Percentiles rank a stretch among this genome's conserved stretches.
These are phyloP conservation scores for Anthoscopus minutus DNA, from an alignment of 2,113 vertebrate genomes.

Conservation along the genomic window DNA sequence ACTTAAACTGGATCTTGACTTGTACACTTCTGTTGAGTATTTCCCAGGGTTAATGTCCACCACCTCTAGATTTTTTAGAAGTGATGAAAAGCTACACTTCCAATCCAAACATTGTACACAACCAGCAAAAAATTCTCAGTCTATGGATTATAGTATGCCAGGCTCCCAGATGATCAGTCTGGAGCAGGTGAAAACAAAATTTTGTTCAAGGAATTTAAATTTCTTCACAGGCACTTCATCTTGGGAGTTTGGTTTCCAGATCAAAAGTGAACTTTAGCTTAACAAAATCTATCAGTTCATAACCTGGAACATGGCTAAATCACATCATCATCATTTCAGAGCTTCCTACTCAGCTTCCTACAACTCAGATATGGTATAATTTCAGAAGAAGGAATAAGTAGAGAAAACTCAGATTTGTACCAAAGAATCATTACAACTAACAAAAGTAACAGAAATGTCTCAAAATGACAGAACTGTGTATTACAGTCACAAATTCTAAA, in stretches of 20 bases:
- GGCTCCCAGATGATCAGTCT: neutral
- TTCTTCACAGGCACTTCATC: neutral
- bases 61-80: neutral
- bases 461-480: neutral
- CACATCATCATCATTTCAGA: neutral
- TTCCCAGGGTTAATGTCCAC: neutral
- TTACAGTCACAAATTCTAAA: neutral
- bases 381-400: neutral
- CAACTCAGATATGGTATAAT: neutral
- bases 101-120: neutral
- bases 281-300: neutral
- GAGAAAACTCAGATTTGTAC: neutral
- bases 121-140: neutral
- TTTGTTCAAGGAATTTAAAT: neutral
- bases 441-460: fast-evolving
- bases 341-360: neutral
- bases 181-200: neutral
- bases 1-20: neutral
- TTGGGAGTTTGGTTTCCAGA: neutral
- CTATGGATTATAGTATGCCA: neutral
- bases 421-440: fast-evolving
- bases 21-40: neutral
- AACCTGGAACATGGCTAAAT: neutral
- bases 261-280: neutral
- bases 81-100: neutral